Base-by-base conservation (phyloP, 2,113 vertebrate species). In the Melanerpes aurifrons region DNA sequence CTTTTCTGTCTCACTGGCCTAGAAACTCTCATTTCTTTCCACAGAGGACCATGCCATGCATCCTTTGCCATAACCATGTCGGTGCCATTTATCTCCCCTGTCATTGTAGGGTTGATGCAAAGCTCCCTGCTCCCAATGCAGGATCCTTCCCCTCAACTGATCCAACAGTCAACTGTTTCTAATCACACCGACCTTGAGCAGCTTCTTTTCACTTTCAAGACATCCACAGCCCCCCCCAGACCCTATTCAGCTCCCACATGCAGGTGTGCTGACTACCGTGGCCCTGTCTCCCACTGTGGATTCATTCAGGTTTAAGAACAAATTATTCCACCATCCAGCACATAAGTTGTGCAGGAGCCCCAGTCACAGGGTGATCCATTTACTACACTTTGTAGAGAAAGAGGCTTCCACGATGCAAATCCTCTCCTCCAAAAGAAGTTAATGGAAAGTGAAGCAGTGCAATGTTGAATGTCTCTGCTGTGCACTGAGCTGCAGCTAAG, bases 221-320 rank as follows among this genome's bases (percentile, higher is more conserved):
- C 8, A 22, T 35, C 47, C 50, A 25, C n/a, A 57, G 43, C 7
- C 22, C 37, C 20, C 26, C 26, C 22, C 1, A 1, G 1, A 57
- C 22, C 10, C 22, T 5, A 26, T 50, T 19, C 40, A n/a, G 35
- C 56, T 35, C 43, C 61, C 53, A 11, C 26, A 31, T 3, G 1
- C 43, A 63, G 31, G 6, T 35, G 24, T 3, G 4, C 7, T 0
- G 1, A 24, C 71, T 48, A 24, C n/a, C n/a, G 16, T 0, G 2
- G 31, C 58, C n/a, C 54, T 17, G 9, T 31, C 43, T 50, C 54
- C n/a, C 43, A 58, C 9, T 4, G 4, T 1, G 13, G 26, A 50
- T 26, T 40, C 0, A 0, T 35, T 70, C 24, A 19, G 0, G 0
- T 9, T 81, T 80, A 86, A 40, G 17, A 56, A 7, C 15, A 13